Evolutionary conservation across 2,888 invertebrate genomes (phyloP), one percentile per base, ranked within the genome.

Genomic region (Aphodius sticticus): DNA sequence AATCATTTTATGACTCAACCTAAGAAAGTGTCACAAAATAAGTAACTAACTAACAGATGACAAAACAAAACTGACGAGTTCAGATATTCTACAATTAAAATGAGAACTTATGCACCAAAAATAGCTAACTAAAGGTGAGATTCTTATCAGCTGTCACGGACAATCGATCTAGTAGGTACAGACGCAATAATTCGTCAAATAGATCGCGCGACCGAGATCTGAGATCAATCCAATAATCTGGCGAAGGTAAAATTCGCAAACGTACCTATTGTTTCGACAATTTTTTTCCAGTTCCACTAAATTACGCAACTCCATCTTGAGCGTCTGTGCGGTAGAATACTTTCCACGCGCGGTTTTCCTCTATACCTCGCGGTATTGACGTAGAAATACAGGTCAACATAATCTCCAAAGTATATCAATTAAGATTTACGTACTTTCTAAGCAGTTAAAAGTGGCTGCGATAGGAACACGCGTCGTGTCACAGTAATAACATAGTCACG

Each of bases 351-450:
- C 53, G 1, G 12, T 53, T 53, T 53, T 53, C 53, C 53, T 9
- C 53, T 53, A 53, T 12, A 9, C 12, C 53, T 9, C 12, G 7
- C 7, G 6, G 12, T 7, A 7, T 9, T 9, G 53, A 2, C 7
- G 53, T 9, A 53, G 53, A 74, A 74, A 74, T 74, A 3, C 74
- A n/a, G 74, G 53, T 53, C 53, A 53, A 53, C 12, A 2, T 53
- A 53, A 53, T 53, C 53, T 53, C 53, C 53, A 53, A 74, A 37
- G 37, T 35, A 36, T 74, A 74, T 74, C 74, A 74, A 74, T 74
- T 36, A 74, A 74, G 36, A 74, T 74, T 74, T 35, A 36, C n/a
- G 7, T 35, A 37, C 74, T 74, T 74, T 74, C 74, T 74, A 74
- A 74, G 74, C 35, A 35, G 35, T 74, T n/a, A 26, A 15, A 70